phyloP scores from a whole-genome alignment of 2,888 invertebrate genomes.

The Arge pagana region DNA sequence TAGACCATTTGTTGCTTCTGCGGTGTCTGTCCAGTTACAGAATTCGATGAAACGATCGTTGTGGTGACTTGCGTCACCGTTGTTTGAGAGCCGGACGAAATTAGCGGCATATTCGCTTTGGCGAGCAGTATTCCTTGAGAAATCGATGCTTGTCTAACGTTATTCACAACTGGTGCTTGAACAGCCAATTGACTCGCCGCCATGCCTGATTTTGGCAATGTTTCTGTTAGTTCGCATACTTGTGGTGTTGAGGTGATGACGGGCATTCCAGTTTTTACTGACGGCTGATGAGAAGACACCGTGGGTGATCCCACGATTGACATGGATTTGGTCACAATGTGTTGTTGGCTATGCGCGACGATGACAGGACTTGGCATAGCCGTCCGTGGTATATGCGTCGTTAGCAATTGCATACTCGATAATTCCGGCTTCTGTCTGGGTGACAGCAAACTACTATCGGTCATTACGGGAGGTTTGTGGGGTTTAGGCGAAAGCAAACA shows the following conservation, averaged over 20 bases:
- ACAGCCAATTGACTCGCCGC: constrained; percentile 27
- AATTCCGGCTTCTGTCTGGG: constrained; percentile 53
- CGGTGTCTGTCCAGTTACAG: constrained; percentile 18
- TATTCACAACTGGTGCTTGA: constrained; percentile 23
- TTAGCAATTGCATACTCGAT: constrained; percentile 66
- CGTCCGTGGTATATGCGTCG: constrained; percentile 66
- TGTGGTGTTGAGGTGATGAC: constrained; percentile 40
- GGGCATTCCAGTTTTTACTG: constrained; percentile 49
- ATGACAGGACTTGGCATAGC: constrained; percentile 61
- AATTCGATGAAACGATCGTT: constrained; percentile 32
- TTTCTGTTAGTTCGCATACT: constrained; percentile 20
- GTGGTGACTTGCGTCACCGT: constrained; percentile 40
- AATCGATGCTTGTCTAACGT: constrained; percentile 32
- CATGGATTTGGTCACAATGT: constrained; percentile 40
- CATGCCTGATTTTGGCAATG: constrained; percentile 32
- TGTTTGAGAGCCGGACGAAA: constrained; percentile 42
- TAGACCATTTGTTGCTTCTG: constrained; percentile 31
- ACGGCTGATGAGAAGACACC: constrained; percentile 38
- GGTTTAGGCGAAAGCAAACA: constrained; percentile 42
- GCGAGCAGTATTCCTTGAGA: constrained; percentile 37
- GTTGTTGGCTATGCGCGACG: constrained; percentile 51
- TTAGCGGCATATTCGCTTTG: constrained; percentile 41
- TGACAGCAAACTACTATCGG: constrained; percentile 38
- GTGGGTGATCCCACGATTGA: constrained; percentile 37
- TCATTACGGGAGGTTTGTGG: constrained; percentile 32